Evolutionary conservation across 2,888 invertebrate species (phyloP).

Genomic region (Thymelicus lineola): DNA sequence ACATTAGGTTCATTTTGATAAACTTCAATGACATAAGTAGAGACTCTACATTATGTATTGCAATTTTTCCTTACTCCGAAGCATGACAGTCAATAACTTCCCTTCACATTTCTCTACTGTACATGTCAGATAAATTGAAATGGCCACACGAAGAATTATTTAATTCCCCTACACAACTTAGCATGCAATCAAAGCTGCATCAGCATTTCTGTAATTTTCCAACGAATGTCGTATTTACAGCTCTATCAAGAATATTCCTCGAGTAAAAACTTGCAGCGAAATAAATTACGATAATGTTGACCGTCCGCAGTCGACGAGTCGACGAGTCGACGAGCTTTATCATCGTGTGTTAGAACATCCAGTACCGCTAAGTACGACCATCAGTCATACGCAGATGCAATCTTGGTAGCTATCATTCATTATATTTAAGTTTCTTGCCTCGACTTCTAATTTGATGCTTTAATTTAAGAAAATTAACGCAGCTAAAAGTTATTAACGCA

Average conservation of each 20-base stretch:
- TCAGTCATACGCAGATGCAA: conserved; percentile 32
- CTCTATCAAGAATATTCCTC: conserved; percentile 25
- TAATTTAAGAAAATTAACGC: conserved; percentile 23
- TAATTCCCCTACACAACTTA: neutral
- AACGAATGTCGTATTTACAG: conserved; percentile 18
- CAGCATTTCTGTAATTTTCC: conserved; percentile 16
- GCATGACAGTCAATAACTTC: neutral
- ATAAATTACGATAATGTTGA: conserved; percentile 17
- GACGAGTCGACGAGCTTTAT: conserved; percentile 4
- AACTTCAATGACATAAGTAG: no score
- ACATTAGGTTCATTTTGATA: no score
- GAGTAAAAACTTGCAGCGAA: conserved; percentile 20
- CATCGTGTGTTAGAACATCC: conserved; percentile 9
- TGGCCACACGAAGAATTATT: conserved; percentile 11
- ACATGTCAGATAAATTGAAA: neutral
- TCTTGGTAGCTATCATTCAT: conserved; percentile 31
- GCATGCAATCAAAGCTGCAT: conserved; percentile 15
- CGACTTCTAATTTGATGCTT: conserved; percentile 8
- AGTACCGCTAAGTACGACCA: conserved; percentile 32
- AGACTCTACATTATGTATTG: no score
- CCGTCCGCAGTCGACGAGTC: neutral
- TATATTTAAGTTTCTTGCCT: conserved; percentile 24
- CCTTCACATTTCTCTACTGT: neutral
- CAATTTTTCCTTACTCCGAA: neutral
- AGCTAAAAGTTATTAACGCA: neutral